Evolutionary conservation across 2,797 vertebrate genomes (phyloP), one percentile per base, ranked within the genome.

Genomic region (Hemitrygon akajei): DNA sequence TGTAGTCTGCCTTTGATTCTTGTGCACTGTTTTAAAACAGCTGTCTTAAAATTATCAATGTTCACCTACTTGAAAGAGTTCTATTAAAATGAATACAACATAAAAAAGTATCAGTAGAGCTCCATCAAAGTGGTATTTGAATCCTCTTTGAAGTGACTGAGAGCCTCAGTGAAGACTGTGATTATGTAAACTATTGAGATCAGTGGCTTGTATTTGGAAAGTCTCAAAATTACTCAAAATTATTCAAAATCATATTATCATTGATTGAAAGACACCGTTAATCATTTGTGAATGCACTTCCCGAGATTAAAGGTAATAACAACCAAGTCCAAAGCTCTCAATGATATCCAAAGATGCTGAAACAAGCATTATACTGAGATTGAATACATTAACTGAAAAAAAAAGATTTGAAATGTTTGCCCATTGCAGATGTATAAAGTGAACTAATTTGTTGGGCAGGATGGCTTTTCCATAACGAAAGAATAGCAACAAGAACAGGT

Each of bases 101-200:
- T 66, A 30, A 34, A 87, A 30, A 20, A 63, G 30, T 2, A 20
- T 60, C 84, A 63, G 84, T 27, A 87, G 30, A n/a, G 30, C 58
- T 34, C 58, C 84, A 63, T 87, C 84, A 87, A 63, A 87, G 84
- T n/a, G 14, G 5, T 87, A 66, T 30, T 87, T 87, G 84, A 87
- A 87, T 25, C 30, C 60, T 87, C 27, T 66, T 87, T 87, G 84
- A 87, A 87, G 58, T 87, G 58, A 87, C 63, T 87, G 84, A 87
- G 58, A 66, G 30, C 58, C n/a, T 58, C 30, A 9, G 27, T 34
- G 84, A 63, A 87, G 84, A 87, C 7, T 63, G 60, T 87, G 58
- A 87, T 87, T 56, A 63, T 87, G 84, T n/a, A 87, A 87, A 7
- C 1, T n/a, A 87, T 87, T 87, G 14, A 87, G 84, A 87, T 63